A percentile compares a stretch with the other conserved stretches of the same genome.
These are phyloP conservation scores for Leptopterna dolabrata DNA, from an alignment of 2,888 invertebrate species.

Conservation along the genomic window DNA sequence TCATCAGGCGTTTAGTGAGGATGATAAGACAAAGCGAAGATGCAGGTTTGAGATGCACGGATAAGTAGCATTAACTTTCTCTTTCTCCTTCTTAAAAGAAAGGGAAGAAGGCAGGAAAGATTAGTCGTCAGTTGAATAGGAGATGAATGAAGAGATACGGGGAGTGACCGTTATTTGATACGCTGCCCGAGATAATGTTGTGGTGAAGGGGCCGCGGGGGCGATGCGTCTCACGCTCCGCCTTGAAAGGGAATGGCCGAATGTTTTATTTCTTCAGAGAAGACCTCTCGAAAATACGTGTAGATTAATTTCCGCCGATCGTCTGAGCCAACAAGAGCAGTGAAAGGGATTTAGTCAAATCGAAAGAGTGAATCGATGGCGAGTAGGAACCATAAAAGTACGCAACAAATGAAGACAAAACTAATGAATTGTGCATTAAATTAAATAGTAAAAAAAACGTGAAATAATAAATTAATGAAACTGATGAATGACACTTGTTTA, in stretches of 20 bases:
- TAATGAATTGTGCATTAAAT: too few species aligned
- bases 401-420: too few species aligned
- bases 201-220: not conserved
- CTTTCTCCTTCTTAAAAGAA: conserved; percentile 20
- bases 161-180: conserved; percentile 39
- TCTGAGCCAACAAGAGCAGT: not conserved
- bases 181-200: conserved; percentile 20
- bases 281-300: too few species aligned
- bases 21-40: not conserved
- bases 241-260: conserved; percentile 4
- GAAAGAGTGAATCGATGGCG: not conserved
- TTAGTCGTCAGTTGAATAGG: conserved; percentile 17
- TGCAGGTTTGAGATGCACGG: conserved; percentile 16
- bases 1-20: not conserved
- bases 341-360: not conserved
- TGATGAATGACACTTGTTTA: too few species aligned
- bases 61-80: not conserved
- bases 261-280: not conserved
- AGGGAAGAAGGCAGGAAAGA: conserved; percentile 12
- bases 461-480: too few species aligned
- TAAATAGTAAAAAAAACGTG: too few species aligned
- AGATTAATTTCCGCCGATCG: not conserved
- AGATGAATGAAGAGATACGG: conserved; percentile 31
- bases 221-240: not conserved
- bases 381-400: too few species aligned